Evolutionary conservation across 2,888 invertebrate genomes (phyloP), one percentile per base, ranked within the genome.

Genomic region (Rhodophaea formosa): DNA sequence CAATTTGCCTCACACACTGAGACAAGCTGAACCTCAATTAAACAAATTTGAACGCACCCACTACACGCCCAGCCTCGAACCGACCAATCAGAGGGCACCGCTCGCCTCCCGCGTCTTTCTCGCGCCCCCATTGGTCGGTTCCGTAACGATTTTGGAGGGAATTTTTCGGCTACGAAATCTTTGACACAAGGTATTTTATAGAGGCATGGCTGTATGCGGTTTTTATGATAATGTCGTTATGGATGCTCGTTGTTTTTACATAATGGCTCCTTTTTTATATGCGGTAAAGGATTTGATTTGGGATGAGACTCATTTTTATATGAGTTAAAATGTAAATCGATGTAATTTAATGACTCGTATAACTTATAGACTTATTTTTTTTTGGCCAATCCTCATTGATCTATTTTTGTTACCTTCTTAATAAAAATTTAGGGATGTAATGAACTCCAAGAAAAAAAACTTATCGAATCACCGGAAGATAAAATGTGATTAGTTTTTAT

Each of bases 201-300:
- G 78, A 64, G 72, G 72, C 72, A 72, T 75, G 74, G 77, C 78
- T 81, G 77, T 80, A 74, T 74, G 76, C 67, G 75, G 77, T 78
- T 82, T 82, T 84, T 84, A 84, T 88, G 83, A 88, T 88, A 88
- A 88, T 88, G 79, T 79, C 71, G 84, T 88, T 88, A 87, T 84
- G 82, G 81, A 79, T 76, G 75, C 69, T 76, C 74, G 77, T 78
- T 80, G 82, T 82, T 86, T 86, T 86, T 85, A 80, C 82, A 83
- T 86, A 86, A 88, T 88, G 82, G 77, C 67, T 39, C 69, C 66
- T 72, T 53, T 42, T 53, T 53, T 53, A 29, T 53, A 53, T 53
- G 39, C 15, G 15, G 46, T n/a, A 47, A 53, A 42, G 53, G 43
- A 53, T 42, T 42, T 29, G 53, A 42, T 53, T 43, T 43, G 5